Conservation (phyloP, 2,888 invertebrate genomes). For the Tetragnatha montana region DNA sequence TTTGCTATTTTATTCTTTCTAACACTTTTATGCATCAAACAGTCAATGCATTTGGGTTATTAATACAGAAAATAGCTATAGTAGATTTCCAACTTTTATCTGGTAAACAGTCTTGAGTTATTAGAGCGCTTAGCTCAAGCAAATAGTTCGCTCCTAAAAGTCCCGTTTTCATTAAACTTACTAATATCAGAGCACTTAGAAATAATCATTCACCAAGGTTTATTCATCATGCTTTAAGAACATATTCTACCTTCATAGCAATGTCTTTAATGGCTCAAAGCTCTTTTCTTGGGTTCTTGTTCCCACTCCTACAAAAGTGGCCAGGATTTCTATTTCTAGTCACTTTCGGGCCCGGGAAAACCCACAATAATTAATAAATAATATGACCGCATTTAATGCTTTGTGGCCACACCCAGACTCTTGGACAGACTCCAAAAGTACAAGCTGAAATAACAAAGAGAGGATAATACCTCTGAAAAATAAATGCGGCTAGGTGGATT, state of each 20-base stretch:
- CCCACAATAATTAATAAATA: constrained; percentile 51
- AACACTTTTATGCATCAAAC: no score
- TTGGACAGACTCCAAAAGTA: constrained; percentile 57
- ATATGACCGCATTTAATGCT: constrained; percentile 32
- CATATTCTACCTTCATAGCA: neutral
- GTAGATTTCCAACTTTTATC: no score
- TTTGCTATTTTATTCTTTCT: no score
- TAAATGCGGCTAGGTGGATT: constrained; percentile 32
- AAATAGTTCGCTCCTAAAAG: no score
- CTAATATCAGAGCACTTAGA: no score
- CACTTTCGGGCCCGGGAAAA: constrained; percentile 10
- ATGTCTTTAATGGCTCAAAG: neutral
- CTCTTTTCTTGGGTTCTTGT: neutral
- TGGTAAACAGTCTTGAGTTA: no score
- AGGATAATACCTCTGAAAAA: constrained; percentile 22
- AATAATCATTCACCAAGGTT: no score
- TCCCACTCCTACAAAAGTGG: neutral
- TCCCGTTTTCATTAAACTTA: no score
- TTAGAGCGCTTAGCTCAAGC: no score
- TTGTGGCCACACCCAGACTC: constrained; percentile 44
- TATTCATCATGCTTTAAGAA: no score
- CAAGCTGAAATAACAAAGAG: constrained; percentile 25
- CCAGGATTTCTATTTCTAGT: constrained; percentile 40
- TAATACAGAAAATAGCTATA: no score
- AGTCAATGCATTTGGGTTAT: no score